A percentile compares a stretch with the other conserved stretches of the same genome.
These are phyloP conservation scores for Lithobates sylvaticus DNA, from an alignment of 2,797 vertebrate genomes.

Conservation along the genomic window DNA sequence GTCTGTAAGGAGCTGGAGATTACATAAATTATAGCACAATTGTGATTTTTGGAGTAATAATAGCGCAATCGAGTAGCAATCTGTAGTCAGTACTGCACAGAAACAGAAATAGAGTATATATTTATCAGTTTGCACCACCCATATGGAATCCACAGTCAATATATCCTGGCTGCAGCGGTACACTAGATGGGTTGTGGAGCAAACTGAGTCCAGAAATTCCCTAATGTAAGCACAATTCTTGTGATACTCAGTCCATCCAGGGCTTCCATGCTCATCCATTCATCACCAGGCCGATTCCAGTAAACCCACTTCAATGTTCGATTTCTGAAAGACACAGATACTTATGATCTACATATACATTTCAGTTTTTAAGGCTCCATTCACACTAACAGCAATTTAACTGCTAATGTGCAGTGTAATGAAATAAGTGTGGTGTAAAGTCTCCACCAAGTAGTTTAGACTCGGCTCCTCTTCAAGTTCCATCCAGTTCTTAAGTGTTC, in stretches of 20 bases:
- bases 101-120: neutral
- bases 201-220: slow-evolving; percentile 31
- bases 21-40: slow-evolving; percentile 4
- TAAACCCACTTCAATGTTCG: slow-evolving; percentile 30
- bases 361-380: slow-evolving; percentile 8
- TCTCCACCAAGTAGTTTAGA: slow-evolving; percentile 20
- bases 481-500: slow-evolving; percentile 33
- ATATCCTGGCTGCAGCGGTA: neutral
- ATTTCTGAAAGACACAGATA: slow-evolving; percentile 52
- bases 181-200: slow-evolving; percentile 1
- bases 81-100: neutral
- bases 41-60: neutral
- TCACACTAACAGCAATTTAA: neutral
- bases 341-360: slow-evolving; percentile 22
- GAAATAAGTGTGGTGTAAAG: slow-evolving; percentile 15
- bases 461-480: slow-evolving; percentile 14
- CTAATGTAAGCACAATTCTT: slow-evolving; percentile 18
- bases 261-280: slow-evolving; percentile 12
- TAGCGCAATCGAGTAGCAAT: neutral
- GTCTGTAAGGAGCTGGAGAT: slow-evolving; percentile 18
- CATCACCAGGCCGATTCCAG: slow-evolving; percentile 31
- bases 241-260: neutral
- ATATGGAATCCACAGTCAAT: slow-evolving; percentile 1
- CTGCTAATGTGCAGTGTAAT: neutral
- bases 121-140: neutral